These are phyloP conservation scores for Actias luna DNA, from an alignment of 2,888 invertebrate genomes.

Conservation along the genomic window DNA sequence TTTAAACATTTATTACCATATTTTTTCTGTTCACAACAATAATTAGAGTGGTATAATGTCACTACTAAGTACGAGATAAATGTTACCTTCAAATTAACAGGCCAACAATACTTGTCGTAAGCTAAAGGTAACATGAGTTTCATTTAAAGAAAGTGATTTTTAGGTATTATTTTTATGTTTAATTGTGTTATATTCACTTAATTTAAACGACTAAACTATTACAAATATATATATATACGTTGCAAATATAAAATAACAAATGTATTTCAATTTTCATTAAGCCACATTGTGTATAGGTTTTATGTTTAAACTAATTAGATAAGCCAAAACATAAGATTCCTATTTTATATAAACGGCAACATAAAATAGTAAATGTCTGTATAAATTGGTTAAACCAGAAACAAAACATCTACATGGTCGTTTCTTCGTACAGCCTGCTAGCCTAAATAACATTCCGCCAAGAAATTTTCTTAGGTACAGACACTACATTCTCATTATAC, in stretches of 20 bases:
- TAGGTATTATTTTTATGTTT: too few relatives aligned
- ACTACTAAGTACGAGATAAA: too few relatives aligned
- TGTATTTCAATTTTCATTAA: neutral
- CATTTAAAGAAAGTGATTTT: too few relatives aligned
- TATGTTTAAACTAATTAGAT: neutral
- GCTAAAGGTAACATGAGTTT: too few relatives aligned
- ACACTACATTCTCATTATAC: constrained; percentile 8
- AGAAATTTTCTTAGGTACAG: constrained; percentile 15
- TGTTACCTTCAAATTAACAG: too few relatives aligned
- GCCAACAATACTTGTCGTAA: too few relatives aligned
- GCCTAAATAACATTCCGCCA: constrained; percentile 7
- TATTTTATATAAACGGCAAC: neutral
- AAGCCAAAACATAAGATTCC: neutral
- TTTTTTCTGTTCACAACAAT: too few relatives aligned
- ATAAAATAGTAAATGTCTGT: neutral
- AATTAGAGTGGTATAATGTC: too few relatives aligned
- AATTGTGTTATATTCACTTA: too few relatives aligned
- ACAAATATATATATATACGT: neutral
- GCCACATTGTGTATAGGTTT: neutral
- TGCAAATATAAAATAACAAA: neutral
- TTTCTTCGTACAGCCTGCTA: constrained; percentile 3
- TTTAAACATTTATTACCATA: too few relatives aligned
- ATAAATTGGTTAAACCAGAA: constrained; percentile 14
- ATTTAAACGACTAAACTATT: too few relatives aligned
- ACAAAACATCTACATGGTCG: constrained; percentile 13